Conservation (phyloP, 53 echinoderm and acorn worm genomes). For the Temnopleurus reevesii region DNA sequence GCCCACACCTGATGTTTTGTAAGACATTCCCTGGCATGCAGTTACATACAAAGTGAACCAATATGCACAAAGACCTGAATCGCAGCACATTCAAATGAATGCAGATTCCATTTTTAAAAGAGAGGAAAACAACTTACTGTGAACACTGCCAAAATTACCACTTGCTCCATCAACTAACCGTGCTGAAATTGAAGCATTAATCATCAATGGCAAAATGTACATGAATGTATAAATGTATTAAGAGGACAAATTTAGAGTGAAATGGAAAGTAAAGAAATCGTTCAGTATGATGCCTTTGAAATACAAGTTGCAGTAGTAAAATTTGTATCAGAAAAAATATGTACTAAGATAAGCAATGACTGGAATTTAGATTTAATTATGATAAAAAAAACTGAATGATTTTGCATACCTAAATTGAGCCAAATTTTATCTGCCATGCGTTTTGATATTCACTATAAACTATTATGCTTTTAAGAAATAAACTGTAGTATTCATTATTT, state of each 20-base stretch:
- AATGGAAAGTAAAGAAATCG: not conserved
- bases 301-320: too few species aligned
- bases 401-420: too few species aligned
- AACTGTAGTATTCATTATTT: too few species aligned
- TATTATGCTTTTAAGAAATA: too few species aligned
- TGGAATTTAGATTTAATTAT: too few species aligned
- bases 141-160: conserved; percentile 85
- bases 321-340: too few species aligned
- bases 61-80: conserved; percentile 26
- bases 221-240: not conserved
- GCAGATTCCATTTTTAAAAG: not conserved
- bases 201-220: conserved; percentile 11
- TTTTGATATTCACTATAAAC: too few species aligned
- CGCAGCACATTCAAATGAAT: conserved; percentile 42
- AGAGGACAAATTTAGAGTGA: too few species aligned
- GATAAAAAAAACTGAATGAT: too few species aligned
- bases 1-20: not conserved
- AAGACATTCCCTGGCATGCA: not conserved
- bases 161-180: conserved; percentile 81
- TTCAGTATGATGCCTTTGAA: too few species aligned
- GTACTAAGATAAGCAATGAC: too few species aligned
- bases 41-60: not conserved
- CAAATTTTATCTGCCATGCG: too few species aligned
- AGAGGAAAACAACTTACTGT: conserved; percentile 70
- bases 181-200: conserved; percentile 71